Base-by-base conservation (phyloP, 2,797 vertebrate species). In the Ctenochaetus hawaiiensis region DNA sequence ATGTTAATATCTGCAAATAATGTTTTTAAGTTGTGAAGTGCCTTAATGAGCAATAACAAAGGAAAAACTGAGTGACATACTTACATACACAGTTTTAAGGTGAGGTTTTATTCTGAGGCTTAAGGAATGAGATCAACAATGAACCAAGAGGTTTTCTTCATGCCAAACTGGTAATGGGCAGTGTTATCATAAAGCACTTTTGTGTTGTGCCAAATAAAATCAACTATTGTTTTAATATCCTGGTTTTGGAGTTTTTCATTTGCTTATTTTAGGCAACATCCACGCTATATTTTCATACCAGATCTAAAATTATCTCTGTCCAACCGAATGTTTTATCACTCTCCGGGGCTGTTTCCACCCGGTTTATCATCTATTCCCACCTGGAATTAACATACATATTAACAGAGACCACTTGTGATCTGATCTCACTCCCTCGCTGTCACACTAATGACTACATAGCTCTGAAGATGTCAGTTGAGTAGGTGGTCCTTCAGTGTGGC, bases 161-260 rank as follows among this genome's bases (percentile, higher is more conserved):
- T 89, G 85, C 75, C 84, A 87, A 90, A 91, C 71, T 76, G 79
- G 78, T 87, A 76, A 81, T 83, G 77, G 87, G 61, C 88, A 94
- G 91, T 94, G 90, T 94, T 94, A 86, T 92, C 67, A 72, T 86
- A 61, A 95, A 94, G 93, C 92, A 94, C 93, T 94, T 95, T 95
- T 93, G 86, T 94, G 87, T 93, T 87, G 91, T 95, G 94, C 93
- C 93, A 95, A 96, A 95, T 92, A 92, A 93, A 93, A 91, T 80
- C 44, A 78, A 83, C 3, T 66, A 75, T 80, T 90, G 82, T 90
- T 85, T 87, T 75, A 81, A 87, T 79, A 73, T 84, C 13, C 56
- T 68, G 72, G 58, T 84, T 47, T 61, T 69, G 22, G 48, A 20
- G 26, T 81, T 57, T 83, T 85, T 51, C 30, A 49, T 76, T 78